Conservation (phyloP, 1,140 invertebrate species). For the Lutraria rhynchaena region DNA sequence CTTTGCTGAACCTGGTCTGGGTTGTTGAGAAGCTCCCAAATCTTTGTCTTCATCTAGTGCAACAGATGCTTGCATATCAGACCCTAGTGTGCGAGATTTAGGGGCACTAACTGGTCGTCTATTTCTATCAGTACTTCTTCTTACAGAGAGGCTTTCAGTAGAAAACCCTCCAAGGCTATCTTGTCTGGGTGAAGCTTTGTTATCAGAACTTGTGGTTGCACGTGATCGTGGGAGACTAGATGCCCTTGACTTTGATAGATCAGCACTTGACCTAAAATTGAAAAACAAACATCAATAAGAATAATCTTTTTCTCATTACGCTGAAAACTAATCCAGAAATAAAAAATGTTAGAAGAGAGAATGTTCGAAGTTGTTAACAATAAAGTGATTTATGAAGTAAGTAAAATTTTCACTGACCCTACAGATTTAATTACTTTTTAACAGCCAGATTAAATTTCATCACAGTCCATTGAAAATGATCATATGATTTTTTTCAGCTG, state of each 20-base stretch:
- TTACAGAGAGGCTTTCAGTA: neutral
- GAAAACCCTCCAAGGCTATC: neutral
- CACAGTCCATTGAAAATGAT: too few species aligned
- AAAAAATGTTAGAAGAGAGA: too few species aligned
- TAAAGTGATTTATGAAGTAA: too few species aligned
- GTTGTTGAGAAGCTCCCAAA: neutral
- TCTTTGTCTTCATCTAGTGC: neutral
- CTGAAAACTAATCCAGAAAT: too few species aligned
- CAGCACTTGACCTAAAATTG: slow-evolving; percentile 41
- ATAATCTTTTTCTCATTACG: too few species aligned
- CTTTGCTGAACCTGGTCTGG: neutral
- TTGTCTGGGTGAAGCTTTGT: neutral
- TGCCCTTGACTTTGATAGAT: slow-evolving; percentile 26
- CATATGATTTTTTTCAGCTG: too few species aligned
- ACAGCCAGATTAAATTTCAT: too few species aligned
- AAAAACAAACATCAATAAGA: neutral
- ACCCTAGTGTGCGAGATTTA: neutral
- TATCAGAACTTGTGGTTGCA: neutral
- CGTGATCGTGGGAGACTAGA: slow-evolving; percentile 35
- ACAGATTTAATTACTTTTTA: too few species aligned
- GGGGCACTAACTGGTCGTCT: slow-evolving; percentile 35
- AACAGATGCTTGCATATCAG: slow-evolving; percentile 28
- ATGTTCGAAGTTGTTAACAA: too few species aligned
- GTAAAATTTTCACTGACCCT: too few species aligned
- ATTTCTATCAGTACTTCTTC: neutral